Conservation (phyloP, 2,113 vertebrate genomes). For the Hippocampus guttulatus region DNA sequence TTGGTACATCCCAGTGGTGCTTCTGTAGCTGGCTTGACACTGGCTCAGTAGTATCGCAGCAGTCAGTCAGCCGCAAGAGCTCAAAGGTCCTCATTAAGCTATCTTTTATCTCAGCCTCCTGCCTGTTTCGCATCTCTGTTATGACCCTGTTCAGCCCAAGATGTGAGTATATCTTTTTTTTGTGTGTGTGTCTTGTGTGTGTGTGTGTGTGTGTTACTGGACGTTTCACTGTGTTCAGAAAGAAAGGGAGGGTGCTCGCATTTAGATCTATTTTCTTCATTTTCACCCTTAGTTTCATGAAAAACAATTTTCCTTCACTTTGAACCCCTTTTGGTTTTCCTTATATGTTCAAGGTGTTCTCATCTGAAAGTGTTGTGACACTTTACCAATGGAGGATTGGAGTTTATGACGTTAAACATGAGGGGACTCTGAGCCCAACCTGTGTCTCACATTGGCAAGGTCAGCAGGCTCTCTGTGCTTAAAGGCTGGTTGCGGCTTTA, state of each 20-base stretch:
- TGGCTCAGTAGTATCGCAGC: constrained; percentile 70
- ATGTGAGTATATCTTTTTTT: constrained; percentile 67
- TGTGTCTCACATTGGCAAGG: constrained; percentile 36
- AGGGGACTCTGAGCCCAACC: constrained; percentile 12
- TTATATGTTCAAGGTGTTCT: background rate
- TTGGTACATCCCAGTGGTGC: constrained; percentile 68
- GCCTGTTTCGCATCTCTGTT: constrained; percentile 56
- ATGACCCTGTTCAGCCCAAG: constrained; percentile 76
- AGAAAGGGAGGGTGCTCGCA: background rate
- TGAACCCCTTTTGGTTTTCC: background rate
- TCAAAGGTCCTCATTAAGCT: constrained; percentile 27
- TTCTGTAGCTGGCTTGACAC: constrained; percentile 62
- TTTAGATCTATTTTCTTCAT: background rate
- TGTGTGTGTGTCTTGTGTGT: constrained; percentile 7
- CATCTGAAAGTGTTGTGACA: background rate
- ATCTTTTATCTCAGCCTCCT: constrained; percentile 28
- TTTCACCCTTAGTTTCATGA: background rate
- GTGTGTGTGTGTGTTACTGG: constrained; percentile 18
- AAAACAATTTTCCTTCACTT: constrained; percentile 8
- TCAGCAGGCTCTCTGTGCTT: constrained; percentile 28
- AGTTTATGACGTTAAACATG: constrained; percentile 10
- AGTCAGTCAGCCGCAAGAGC: constrained; percentile 44
- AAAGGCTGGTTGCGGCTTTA: constrained; percentile 5
- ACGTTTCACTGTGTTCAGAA: constrained; percentile 27
- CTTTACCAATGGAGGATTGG: background rate